These are phyloP conservation scores for Acanthurus lineatus DNA, from an alignment of 2,797 vertebrate species.

Conservation along the genomic window DNA sequence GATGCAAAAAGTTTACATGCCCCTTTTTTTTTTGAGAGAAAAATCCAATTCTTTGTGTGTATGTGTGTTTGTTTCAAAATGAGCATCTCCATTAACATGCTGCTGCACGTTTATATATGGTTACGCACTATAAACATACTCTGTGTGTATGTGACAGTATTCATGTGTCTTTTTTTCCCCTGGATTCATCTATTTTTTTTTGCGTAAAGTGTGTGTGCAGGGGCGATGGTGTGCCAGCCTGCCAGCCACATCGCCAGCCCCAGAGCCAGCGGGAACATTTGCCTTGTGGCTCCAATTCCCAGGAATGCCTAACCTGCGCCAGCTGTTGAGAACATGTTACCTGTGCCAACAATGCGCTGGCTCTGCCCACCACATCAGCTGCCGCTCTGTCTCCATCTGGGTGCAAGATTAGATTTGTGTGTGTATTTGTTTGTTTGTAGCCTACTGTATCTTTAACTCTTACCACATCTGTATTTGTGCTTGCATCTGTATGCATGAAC, in stretches of 20 bases:
- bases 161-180: slow-evolving; percentile 41
- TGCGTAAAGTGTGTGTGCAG: slow-evolving; percentile 48
- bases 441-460: slow-evolving; percentile 64
- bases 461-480: slow-evolving; percentile 78
- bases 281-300: slow-evolving; percentile 99
- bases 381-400: slow-evolving; percentile 98
- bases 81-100: not conserved
- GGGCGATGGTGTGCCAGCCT: slow-evolving; percentile 85
- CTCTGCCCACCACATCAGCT: slow-evolving; percentile 99
- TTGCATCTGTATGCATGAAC: slow-evolving; percentile 57
- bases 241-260: slow-evolving; percentile 91
- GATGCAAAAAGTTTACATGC: slow-evolving; percentile 18
- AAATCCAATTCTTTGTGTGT: slow-evolving; percentile 44
- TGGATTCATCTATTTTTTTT: slow-evolving; percentile 61
- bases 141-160: slow-evolving; percentile 31
- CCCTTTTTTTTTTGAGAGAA: slow-evolving; percentile 34
- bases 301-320: slow-evolving; percentile 99
- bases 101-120: not conserved
- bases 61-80: slow-evolving; percentile 14
- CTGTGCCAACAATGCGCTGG: slow-evolving; percentile 95
- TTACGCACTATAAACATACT: not conserved
- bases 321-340: slow-evolving; percentile 99
- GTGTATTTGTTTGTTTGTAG: slow-evolving; percentile 67
- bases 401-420: slow-evolving; percentile 86
- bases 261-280: slow-evolving; percentile 97